A percentile compares a stretch with the other conserved stretches of the same genome.
These are phyloP conservation scores for Chionoecetes opilio DNA, from an alignment of 1,140 invertebrate species.

Conservation along the genomic window DNA sequence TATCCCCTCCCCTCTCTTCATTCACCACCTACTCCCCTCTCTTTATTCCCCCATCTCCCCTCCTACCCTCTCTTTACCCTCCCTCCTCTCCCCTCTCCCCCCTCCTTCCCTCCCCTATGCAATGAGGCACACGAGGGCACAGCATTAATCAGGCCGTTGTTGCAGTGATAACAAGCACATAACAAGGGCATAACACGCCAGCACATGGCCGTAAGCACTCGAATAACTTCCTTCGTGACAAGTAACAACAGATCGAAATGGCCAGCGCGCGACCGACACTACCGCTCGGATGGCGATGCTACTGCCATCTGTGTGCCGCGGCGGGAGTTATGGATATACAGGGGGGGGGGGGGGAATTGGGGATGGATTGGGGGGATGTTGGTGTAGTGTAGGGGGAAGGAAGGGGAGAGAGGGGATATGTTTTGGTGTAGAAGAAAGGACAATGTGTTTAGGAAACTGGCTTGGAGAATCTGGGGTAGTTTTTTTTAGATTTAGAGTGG, in stretches of 20 bases:
- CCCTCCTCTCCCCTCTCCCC: too few relatives aligned
- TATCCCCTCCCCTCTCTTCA: too few relatives aligned
- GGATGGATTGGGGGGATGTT: too few relatives aligned
- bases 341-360: too few relatives aligned
- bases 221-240: constrained; percentile 15
- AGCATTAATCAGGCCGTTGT: background rate
- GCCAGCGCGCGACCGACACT: background rate
- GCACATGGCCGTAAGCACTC: background rate
- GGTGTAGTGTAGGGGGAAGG: too few relatives aligned
- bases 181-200: constrained; percentile 16
- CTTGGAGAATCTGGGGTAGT: too few relatives aligned
- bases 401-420: background rate
- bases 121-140: background rate
- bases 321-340: background rate
- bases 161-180: too few relatives aligned
- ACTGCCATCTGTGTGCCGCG: background rate
- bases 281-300: background rate
- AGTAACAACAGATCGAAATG: background rate
- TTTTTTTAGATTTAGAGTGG: too few relatives aligned
- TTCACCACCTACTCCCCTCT: too few relatives aligned
- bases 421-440: background rate
- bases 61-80: too few relatives aligned
- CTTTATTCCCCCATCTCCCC: too few relatives aligned
- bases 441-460: background rate
- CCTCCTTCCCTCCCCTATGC: background rate